phyloP scores from a whole-genome alignment of 1,140 invertebrate species.

The Homalodisca vitripennis region DNA sequence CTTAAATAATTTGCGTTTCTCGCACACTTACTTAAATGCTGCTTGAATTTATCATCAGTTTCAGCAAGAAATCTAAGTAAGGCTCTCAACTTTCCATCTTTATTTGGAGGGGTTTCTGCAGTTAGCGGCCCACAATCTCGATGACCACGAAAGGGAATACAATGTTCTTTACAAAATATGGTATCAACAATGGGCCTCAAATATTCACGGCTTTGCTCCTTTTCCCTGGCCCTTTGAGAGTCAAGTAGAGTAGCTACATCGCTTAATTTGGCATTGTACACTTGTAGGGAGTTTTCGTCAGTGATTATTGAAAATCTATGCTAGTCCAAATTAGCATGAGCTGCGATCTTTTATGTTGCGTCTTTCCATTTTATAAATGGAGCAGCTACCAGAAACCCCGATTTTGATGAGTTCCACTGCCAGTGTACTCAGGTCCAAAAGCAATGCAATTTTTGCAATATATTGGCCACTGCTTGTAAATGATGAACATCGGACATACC shows the following conservation, averaged over 20 bases:
- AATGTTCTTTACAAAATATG: not conserved
- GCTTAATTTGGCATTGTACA: too few species aligned
- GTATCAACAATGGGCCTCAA: slow-evolving; percentile 3
- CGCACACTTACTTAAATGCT: not conserved
- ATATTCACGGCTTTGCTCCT: not conserved
- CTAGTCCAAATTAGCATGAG: not conserved
- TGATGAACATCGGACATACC: too few species aligned
- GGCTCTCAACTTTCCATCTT: slow-evolving; percentile 6
- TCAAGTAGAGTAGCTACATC: too few species aligned
- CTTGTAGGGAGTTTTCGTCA: slow-evolving; percentile 1
- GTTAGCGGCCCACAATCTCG: not conserved
- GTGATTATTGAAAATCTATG: not conserved
- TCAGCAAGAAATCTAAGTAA: not conserved
- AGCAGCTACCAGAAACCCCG: not conserved
- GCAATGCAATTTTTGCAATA: not conserved
- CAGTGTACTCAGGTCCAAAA: not conserved
- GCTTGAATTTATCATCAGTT: not conserved
- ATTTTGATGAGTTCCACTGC: not conserved
- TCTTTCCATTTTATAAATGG: slow-evolving; percentile 13
- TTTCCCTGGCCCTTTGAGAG: not conserved
- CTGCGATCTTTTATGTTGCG: not conserved
- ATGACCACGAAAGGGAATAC: not conserved
- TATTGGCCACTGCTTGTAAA: too few species aligned
- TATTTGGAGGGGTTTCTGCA: not conserved
- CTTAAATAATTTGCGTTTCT: slow-evolving; percentile 5